Evolutionary conservation across 2,113 vertebrate species (phyloP).

Genomic region (Ictalurus punctatus): DNA sequence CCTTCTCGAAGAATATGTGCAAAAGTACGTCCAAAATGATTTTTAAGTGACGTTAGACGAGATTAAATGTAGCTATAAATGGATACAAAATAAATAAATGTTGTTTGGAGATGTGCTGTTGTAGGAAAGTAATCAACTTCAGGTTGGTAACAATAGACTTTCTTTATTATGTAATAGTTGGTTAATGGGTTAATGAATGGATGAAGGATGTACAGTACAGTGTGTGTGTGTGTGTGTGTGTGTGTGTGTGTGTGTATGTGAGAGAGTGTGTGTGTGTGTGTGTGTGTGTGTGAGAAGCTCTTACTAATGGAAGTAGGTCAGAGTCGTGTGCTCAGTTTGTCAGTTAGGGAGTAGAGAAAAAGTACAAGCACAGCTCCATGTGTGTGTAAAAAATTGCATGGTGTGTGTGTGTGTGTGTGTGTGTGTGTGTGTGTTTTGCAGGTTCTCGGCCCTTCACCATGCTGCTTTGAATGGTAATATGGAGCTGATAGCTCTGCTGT

Average conservation of each 20-base stretch:
- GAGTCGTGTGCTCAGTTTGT: constrained; percentile 58
- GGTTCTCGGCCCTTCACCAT: constrained; percentile 92
- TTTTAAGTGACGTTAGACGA: not conserved
- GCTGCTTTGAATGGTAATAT: constrained; percentile 95
- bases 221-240: constrained; percentile 35
- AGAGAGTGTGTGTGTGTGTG: constrained; percentile 28
- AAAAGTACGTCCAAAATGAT: too few species aligned
- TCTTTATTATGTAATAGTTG: not conserved
- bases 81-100: not conserved
- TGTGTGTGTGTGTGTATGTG: constrained; percentile 26
- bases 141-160: not conserved
- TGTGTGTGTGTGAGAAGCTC: constrained; percentile 49
- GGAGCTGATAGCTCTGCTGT: constrained; percentile 88
- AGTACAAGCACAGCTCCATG: constrained; percentile 31
- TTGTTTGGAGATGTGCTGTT: not conserved
- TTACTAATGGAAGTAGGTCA: constrained; percentile 78
- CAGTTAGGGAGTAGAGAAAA: constrained; percentile 58
- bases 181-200: constrained; percentile 25
- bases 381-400: not conserved
- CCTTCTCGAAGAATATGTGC: too few species aligned
- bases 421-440: constrained; percentile 61
- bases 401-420: constrained; percentile 3
- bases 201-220: not conserved
- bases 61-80: not conserved
- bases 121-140: not conserved